Evolutionary conservation across 2,113 vertebrate species (phyloP), one percentile per base, ranked within the genome.

Genomic region (Hiodon alosoides): DNA sequence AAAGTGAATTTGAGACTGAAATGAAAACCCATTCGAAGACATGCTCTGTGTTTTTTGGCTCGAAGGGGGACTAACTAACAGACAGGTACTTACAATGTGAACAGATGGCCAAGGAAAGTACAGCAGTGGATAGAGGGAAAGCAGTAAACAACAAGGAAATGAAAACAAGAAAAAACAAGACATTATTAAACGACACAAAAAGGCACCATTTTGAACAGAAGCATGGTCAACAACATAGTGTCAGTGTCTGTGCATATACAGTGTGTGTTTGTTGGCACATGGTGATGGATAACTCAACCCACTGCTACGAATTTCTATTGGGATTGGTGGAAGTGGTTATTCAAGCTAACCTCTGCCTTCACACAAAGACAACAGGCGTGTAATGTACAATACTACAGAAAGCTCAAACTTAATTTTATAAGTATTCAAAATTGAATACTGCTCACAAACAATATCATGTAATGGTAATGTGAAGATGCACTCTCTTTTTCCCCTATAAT

Each of bases 11-110:
- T 31, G 31, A 31, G 31, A 31, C 31, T 31, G 31, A 31, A 31
- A 31, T 31, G 31, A 31, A 31, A 31, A 31, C 31, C 31, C 31
- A 31, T 1, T 31, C 31, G 31, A 31, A 31, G 31, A 31, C 31
- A 31, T 31, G 31, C 31, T 31, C 31, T 31, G 31, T 2, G 31
- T 31, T 31, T 31, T 31, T 31, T 31, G 31, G 31, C 31, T 31
- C 31, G 31, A 31, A 31, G 31, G 31, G 2, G 31, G 31, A 31
- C 31, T 31, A 31, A 31, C 31, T 31, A 46, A 67, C 61, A 17
- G 10, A 67, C 13, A 67, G 64, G 73, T 77, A 80, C 76, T 80
- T 80, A 80, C 76, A 73, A 70, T 69, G 57, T 8, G n/a, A 54
- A 76, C 7, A 67, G 61, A 47, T 55, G 66, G 57, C 51, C 67